Base-by-base conservation (phyloP, 2,113 vertebrate genomes). In the Laticauda laticaudata region DNA sequence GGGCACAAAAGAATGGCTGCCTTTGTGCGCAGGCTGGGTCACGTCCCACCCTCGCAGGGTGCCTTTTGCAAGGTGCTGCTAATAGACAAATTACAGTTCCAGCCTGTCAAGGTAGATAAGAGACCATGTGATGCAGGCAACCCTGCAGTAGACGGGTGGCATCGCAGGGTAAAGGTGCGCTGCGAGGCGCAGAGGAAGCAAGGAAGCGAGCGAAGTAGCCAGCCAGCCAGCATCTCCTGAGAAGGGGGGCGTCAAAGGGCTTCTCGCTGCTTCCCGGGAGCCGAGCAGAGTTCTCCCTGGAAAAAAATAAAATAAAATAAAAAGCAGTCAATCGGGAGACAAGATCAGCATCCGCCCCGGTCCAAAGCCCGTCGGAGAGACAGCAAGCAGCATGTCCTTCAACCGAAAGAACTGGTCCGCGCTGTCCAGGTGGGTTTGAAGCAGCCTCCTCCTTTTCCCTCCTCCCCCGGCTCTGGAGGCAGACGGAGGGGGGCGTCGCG, bases 371-470 rank as follows among this genome's bases (percentile, higher is more conserved):
- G 95, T 34, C 29, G 91, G 59, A 95, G 51, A 85, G 55, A 61
- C 23, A 43, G 20, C 10, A 57, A 91, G 1, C 92, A 93, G 12
- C 14, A 99, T 99, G 99, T 98, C 98, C 59, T 93, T 96, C 1
- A 97, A 96, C 96, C 98, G 98, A 92, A 99, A 98, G 96, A 98
- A 98, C 96, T 99, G 99, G 99, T 99, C 98, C 0, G 98, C 98
- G 93, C 97, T 99, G 95, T 99, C 99, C 97, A 99, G 98, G 99
- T 99, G 97, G 95, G 97, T 85, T 92, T 81, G 75, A 81, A 81
- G 18, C 75, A n/a, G 87, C 51, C 26, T 10, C 5, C 3, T 8
- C 26, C 88, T 26, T 26, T 15, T 4, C n/a, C 23, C 54, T 7
- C 29, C 21, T 11, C 3, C 23, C 26, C 7, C 48, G 18, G 57